Base-by-base conservation (phyloP, 2,888 invertebrate species). In the Agrenia bidenticulata region DNA sequence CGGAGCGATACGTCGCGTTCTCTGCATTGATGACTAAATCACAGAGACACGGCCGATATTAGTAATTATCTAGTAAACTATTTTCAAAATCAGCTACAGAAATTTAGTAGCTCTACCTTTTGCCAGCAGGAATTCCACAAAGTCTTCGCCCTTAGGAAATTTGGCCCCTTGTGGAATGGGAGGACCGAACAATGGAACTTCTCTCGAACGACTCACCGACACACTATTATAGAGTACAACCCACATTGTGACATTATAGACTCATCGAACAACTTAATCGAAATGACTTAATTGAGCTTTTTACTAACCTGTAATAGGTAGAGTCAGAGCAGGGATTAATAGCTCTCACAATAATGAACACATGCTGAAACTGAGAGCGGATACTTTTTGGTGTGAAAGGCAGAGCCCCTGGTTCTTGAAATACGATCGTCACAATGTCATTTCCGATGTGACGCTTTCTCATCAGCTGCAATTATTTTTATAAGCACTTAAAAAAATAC, bases 401-500 rank as follows among this genome's bases (percentile, higher is more conserved):
- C 63, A 89, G 85, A 23, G 96, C 90, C 56, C 94, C 94, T 0
- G 94, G 92, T 81, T 93, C 92, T 85, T 91, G 84, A 83, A 97
- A 98, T 65, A 98, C 91, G 77, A 98, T 91, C 15, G 96, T 97
- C 59, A 97, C 96, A 79, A 97, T 96, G 82, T 97, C 96, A 80
- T 97, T 97, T 76, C 97, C 97, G 78, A 97, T 96, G 81, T 97
- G 96, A 26, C 97, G 86, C 80, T 97, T 97, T 72, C 97, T 85
- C 76, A 95, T 83, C 76, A 97, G 83, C 85, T 86, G 79, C 54
- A 81, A 79, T 4, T 17, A 45, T 15, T 45, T 45, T 45, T 17
- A 45, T 17, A 5, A 19, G 4, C n/a, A 17, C 45, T 17, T 17
- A 5, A 19, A 17, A 45, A 9, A 45, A 45, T n/a, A 17, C 45